Evolutionary conservation across 2,888 invertebrate species (phyloP).

Genomic region (Cephus spinipes): DNA sequence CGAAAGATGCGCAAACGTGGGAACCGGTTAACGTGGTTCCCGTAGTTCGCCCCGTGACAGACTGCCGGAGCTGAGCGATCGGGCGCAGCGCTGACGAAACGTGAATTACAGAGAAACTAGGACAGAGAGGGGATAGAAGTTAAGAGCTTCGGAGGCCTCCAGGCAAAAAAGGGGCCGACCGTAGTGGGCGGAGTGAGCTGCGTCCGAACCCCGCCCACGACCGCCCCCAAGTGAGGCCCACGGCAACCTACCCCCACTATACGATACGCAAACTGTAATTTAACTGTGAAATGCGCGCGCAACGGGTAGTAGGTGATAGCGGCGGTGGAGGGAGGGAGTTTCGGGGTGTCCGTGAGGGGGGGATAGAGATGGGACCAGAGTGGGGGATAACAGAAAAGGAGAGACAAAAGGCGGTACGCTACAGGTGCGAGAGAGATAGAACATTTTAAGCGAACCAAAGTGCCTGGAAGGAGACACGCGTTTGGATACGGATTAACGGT

Average conservation of each 20-base stretch:
- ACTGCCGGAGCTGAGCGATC: constrained; percentile 60
- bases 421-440: not conserved
- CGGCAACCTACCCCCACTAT: constrained; percentile 43
- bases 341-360: too few species aligned
- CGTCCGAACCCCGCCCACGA: constrained; percentile 56
- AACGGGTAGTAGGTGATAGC: constrained; percentile 24
- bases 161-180: constrained; percentile 61
- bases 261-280: constrained; percentile 36
- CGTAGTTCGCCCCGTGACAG: constrained; percentile 66
- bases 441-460: not conserved
- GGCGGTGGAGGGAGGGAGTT: accelerated
- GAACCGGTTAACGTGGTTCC: constrained; percentile 65
- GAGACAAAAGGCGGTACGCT: not conserved
- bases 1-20: constrained; percentile 37
- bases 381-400: not conserved
- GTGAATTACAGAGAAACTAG: constrained; percentile 16
- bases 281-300: constrained; percentile 59
- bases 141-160: constrained; percentile 37
- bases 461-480: too few species aligned
- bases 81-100: constrained; percentile 48
- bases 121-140: constrained; percentile 17
- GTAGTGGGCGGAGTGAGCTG: constrained; percentile 48
- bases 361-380: not conserved
- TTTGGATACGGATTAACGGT: not conserved
- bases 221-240: constrained; percentile 52